Base-by-base conservation (phyloP, 2,797 vertebrate genomes). In the Bothrops alternatus region DNA sequence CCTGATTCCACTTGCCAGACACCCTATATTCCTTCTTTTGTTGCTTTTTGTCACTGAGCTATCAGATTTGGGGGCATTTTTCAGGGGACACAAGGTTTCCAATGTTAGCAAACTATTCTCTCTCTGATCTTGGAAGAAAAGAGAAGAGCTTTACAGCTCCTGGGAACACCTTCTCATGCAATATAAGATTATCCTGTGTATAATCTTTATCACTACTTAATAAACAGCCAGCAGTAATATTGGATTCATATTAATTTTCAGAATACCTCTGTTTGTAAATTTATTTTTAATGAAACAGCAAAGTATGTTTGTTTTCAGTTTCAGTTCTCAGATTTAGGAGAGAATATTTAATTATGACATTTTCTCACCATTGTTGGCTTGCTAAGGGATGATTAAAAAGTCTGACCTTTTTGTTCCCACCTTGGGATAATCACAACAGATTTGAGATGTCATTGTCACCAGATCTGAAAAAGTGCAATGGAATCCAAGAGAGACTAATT, bases 401-500 rank as follows among this genome's bases (percentile, higher is more conserved):
- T 93, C 94, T 95, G 93, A 93, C 92, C 93, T 96, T 95, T 96
- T 94, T 93, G 91, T 93, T 93, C 89, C 94, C 91, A 93, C 94
- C 93, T 96, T 95, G 94, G 94, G 93, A 95, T 96, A 91, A 61
- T 60, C 95, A 93, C 96, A 95, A 95, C 93, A 65, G 95, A 96
- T 88, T 57, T 93, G 94, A 95, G 93, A 94, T 93, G 88, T 95
- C 95, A 95, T 95, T 95, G 96, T 96, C 95, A 93, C 94, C 90
- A 56, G 88, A 86, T 87, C 82, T 73, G 28, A 57, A 90, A 85
- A 82, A 69, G 95, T 93, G 93, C 95, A 93, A 93, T 93, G 93
- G 93, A 96, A 96, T 96, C 92, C 92, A 94, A 96, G 96, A 94
- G 94, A 58, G 92, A 94, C 93, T 96, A 96, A 97, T 96, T 96